Conservation (phyloP, 1,140 invertebrate genomes). For the Caenorhabditis remanei region DNA sequence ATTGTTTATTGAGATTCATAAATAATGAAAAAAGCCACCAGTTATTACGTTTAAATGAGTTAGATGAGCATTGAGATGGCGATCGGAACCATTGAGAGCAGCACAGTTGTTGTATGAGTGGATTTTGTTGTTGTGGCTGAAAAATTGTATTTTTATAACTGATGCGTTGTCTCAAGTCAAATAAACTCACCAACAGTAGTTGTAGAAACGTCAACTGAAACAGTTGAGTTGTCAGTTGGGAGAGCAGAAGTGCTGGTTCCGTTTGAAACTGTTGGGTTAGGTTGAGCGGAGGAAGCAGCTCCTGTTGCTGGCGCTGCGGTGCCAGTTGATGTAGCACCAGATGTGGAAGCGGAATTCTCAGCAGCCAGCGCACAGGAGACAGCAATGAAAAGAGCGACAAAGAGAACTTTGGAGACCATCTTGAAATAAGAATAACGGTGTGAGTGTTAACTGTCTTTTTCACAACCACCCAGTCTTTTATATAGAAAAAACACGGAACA, state of each 20-base stretch:
- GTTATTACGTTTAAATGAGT: neutral
- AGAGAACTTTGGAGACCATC: constrained; percentile 13
- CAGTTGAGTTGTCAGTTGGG: neutral
- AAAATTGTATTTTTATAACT: neutral
- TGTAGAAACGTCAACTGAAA: too few species aligned
- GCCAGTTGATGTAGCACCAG: too few species aligned
- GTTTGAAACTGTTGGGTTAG: neutral
- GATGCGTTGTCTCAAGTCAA: neutral
- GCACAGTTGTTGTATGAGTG: neutral
- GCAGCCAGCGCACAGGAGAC: neutral
- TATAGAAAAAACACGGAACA: neutral
- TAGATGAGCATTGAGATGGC: neutral
- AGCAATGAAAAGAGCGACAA: neutral
- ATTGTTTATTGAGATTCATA: constrained; percentile 1
- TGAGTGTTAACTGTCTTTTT: neutral
- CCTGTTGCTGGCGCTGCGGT: neutral
- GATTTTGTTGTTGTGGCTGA: neutral
- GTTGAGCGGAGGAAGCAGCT: neutral
- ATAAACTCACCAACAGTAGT: neutral
- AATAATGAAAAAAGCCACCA: neutral
- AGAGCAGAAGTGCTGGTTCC: neutral
- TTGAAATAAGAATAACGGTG: neutral
- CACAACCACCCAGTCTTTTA: constrained; percentile 12
- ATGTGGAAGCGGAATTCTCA: neutral
- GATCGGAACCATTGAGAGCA: neutral